Conservation (phyloP, 2,113 vertebrate genomes). For the Mixornis gularis region DNA sequence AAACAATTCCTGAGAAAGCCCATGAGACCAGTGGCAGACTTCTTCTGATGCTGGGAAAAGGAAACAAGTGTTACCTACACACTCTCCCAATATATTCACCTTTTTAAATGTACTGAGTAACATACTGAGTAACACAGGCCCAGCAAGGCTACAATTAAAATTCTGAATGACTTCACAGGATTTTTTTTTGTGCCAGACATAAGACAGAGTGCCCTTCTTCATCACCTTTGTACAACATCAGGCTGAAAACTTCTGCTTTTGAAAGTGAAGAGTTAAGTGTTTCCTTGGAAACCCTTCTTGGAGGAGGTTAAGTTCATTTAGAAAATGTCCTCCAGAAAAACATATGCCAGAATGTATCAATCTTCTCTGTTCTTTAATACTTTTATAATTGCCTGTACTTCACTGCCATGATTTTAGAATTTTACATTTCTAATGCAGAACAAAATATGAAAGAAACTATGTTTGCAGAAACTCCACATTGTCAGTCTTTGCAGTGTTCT, state of each 20-base stretch:
- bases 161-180: neutral
- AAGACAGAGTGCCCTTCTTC: neutral
- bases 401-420: neutral
- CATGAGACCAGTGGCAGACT: accelerated
- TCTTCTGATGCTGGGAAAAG: neutral
- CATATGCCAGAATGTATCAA: neutral
- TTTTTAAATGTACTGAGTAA: neutral
- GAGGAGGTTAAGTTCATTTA: neutral
- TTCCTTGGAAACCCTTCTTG: neutral
- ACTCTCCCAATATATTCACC: neutral
- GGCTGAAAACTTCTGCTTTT: neutral
- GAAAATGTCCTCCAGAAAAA: neutral
- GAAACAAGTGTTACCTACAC: neutral
- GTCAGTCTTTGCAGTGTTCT: neutral
- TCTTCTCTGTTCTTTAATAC: neutral
- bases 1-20: neutral
- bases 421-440: neutral
- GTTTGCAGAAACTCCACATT: neutral
- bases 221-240: neutral
- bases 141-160: neutral
- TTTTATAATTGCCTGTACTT: neutral
- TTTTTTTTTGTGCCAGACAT: neutral
- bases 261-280: neutral
- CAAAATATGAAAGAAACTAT: neutral
- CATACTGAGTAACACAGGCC: neutral